phyloP scores from a whole-genome alignment of 1,140 invertebrate genomes.

The Akabosia matsudoensis region DNA sequence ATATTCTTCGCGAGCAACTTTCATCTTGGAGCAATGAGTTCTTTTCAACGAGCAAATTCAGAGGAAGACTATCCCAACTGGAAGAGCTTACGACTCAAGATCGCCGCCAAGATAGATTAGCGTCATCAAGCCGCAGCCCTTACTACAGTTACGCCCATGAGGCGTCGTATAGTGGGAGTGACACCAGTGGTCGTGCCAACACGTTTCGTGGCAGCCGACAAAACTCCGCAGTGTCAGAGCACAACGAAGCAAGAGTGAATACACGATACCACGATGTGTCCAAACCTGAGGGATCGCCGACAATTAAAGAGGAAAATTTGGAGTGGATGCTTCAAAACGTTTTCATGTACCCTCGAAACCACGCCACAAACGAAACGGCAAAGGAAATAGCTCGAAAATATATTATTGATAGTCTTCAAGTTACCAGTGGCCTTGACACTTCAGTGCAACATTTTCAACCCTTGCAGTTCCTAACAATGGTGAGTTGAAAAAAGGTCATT shows the following conservation, averaged over 20 bases:
- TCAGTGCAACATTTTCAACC: constrained; percentile 45
- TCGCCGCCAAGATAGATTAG: neutral
- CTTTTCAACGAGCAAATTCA: constrained; percentile 25
- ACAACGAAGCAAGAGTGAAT: constrained; percentile 21
- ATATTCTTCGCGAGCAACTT: constrained; percentile 32
- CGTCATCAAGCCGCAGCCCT: neutral
- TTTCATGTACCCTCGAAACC: constrained; percentile 46
- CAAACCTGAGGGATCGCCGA: constrained; percentile 20
- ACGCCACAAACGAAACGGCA: constrained; percentile 45
- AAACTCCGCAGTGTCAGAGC: neutral
- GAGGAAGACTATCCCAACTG: neutral
- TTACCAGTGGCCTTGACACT: constrained; percentile 38
- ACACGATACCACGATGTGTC: constrained; percentile 34
- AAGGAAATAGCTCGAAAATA: constrained; percentile 46
- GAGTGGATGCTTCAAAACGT: constrained; percentile 47
- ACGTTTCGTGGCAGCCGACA: neutral
- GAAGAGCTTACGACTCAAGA: neutral
- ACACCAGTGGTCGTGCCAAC: constrained; percentile 15
- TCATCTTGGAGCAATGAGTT: constrained; percentile 39
- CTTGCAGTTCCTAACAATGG: constrained; percentile 43
- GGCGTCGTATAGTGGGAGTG: constrained; percentile 2
- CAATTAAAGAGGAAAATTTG: constrained; percentile 42
- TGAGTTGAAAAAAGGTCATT: too few relatives aligned
- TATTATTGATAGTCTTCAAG: constrained; percentile 43
- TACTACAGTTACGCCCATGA: constrained; percentile 10